Evolutionary conservation across 2,888 invertebrate species (phyloP).

Genomic region (Erebia palarica): DNA sequence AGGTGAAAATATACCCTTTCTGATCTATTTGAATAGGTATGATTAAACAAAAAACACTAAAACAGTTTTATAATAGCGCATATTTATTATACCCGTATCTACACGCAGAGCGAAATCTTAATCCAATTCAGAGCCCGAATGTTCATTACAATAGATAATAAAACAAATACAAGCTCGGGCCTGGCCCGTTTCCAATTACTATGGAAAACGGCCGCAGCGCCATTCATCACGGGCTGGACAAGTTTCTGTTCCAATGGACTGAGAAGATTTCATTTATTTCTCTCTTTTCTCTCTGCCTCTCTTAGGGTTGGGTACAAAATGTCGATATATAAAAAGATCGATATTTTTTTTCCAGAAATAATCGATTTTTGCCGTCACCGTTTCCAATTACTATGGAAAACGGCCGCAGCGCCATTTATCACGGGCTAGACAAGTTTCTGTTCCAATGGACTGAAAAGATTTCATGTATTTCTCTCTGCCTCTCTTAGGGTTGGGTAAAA

Average conservation of each 20-base stretch:
- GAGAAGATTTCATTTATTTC: constrained; percentile 46
- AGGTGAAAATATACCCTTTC: no score
- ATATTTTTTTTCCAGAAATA: no score
- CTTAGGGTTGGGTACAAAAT: not conserved
- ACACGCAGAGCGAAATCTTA: constrained; percentile 11
- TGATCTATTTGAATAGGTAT: no score
- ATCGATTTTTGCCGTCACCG: no score
- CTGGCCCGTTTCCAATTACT: constrained; percentile 44
- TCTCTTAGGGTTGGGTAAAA: not conserved
- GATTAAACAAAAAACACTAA: no score
- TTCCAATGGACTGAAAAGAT: constrained; percentile 44
- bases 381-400: constrained; percentile 43
- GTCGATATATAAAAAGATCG: no score
- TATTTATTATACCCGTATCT: not conserved
- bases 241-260: constrained; percentile 44
- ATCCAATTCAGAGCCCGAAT: constrained; percentile 13
- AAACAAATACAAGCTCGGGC: constrained; percentile 37
- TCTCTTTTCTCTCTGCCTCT: constrained; percentile 28
- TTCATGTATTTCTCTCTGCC: constrained; percentile 42
- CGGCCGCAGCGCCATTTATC: constrained; percentile 43
- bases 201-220: constrained; percentile 40
- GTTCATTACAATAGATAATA: constrained; percentile 36
- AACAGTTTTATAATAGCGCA: not conserved
- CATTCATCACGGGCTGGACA: constrained; percentile 44
- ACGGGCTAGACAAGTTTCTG: constrained; percentile 43